A percentile compares a stretch with the other conserved stretches of the same genome.
Evolutionary conservation across 2,113 vertebrate genomes (phyloP).

Genomic region (Orthonyx spaldingii): DNA sequence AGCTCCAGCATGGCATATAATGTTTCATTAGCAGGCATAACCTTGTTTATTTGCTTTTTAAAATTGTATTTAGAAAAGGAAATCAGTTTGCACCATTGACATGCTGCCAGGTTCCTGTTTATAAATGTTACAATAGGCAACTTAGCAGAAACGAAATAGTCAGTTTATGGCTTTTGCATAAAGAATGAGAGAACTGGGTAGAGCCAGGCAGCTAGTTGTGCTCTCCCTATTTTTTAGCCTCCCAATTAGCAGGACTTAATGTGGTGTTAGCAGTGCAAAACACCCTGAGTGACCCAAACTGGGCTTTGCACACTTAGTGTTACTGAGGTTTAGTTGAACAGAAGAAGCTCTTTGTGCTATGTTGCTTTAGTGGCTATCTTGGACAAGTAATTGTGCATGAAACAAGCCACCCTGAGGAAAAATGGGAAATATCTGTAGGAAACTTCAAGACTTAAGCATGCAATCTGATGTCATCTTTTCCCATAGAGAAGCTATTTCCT

Average conservation of each 20-base stretch:
- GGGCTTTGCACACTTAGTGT: neutral
- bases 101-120: conserved; percentile 79
- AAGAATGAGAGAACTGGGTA: conserved; percentile 60
- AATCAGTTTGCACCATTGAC: conserved; percentile 79
- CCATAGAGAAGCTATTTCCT: conserved; percentile 10
- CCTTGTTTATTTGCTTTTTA: conserved; percentile 79
- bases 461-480: conserved; percentile 56
- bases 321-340: conserved; percentile 13
- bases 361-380: conserved; percentile 16
- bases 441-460: conserved; percentile 13
- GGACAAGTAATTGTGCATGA: conserved; percentile 4
- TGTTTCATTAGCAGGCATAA: conserved; percentile 80
- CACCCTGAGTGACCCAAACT: neutral
- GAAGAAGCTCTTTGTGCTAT: conserved; percentile 47
- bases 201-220: conserved; percentile 1
- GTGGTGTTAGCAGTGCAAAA: neutral
- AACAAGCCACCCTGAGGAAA: conserved; percentile 39
- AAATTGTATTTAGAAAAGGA: conserved; percentile 82
- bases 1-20: conserved; percentile 72
- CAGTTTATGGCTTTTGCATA: conserved; percentile 66
- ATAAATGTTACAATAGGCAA: conserved; percentile 75
- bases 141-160: conserved; percentile 56
- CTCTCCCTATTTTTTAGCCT: conserved; percentile 15
- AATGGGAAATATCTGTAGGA: conserved; percentile 14
- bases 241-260: neutral